These are phyloP conservation scores for Endotricha flammealis DNA, from an alignment of 2,888 invertebrate genomes.

Conservation along the genomic window DNA sequence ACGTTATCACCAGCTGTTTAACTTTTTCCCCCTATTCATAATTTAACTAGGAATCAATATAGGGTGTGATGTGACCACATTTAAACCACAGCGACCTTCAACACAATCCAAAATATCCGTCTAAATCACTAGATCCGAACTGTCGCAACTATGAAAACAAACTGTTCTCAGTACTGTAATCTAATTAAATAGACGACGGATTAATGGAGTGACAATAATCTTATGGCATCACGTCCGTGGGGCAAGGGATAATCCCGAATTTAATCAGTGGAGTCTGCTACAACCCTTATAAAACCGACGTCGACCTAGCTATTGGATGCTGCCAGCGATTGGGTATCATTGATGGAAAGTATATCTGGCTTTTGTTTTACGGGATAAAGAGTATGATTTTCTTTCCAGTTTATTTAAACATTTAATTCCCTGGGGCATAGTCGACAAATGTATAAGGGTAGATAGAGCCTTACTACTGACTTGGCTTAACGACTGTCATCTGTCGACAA, in stretches of 20 bases:
- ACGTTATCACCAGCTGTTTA: too few species aligned
- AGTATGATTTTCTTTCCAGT: too few species aligned
- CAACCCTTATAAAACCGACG: slow-evolving; percentile 36
- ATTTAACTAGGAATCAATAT: too few species aligned
- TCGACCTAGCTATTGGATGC: slow-evolving; percentile 3
- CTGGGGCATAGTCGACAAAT: too few species aligned
- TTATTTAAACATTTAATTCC: too few species aligned
- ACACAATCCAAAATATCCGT: not conserved
- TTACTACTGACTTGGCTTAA: too few species aligned
- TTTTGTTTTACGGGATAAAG: slow-evolving; percentile 7
- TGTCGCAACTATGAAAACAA: slow-evolving; percentile 25
- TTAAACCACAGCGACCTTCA: not conserved
- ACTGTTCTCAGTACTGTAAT: slow-evolving; percentile 30
- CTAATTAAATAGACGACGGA: slow-evolving; percentile 63
- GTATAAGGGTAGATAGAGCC: too few species aligned
- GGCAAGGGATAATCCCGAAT: slow-evolving; percentile 63
- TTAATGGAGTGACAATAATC: slow-evolving; percentile 76
- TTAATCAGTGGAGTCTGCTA: slow-evolving; percentile 58
- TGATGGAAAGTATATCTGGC: not conserved
- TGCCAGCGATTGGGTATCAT: not conserved
- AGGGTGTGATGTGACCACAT: too few species aligned
- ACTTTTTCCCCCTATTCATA: too few species aligned
- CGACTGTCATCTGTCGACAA: too few species aligned
- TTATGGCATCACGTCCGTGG: slow-evolving; percentile 51
- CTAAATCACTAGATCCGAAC: not conserved